Conservation (phyloP, 2,888 invertebrate genomes). For the Acanthosepion lycidas region DNA sequence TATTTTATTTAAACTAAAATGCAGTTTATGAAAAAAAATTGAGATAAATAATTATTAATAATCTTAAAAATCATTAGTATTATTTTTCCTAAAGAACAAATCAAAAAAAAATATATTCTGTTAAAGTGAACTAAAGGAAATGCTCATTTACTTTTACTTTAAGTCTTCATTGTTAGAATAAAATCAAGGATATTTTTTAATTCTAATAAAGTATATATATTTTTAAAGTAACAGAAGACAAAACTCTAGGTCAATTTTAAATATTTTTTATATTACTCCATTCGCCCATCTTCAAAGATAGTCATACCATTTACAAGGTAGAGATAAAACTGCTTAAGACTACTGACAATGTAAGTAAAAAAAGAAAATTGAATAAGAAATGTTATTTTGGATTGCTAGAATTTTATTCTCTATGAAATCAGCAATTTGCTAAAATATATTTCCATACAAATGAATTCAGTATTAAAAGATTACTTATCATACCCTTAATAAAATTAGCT, state of each 20-base stretch:
- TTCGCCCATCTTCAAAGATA: neutral
- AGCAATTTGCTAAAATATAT: neutral
- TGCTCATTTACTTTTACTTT: neutral
- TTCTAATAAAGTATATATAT: neutral
- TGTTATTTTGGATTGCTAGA: too few species aligned
- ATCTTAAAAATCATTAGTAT: neutral
- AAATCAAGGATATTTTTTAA: neutral
- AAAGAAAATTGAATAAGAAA: too few species aligned
- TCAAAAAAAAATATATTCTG: neutral
- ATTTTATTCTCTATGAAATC: neutral
- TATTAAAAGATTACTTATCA: neutral
- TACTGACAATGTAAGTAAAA: too few species aligned
- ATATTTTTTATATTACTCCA: too few species aligned
- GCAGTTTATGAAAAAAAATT: neutral
- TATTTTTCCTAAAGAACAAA: neutral
- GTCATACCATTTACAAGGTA: neutral
- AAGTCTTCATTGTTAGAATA: neutral
- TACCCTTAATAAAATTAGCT: neutral
- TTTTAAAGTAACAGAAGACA: neutral
- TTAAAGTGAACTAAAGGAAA: neutral
- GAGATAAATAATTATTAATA: neutral
- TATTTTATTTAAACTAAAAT: neutral
- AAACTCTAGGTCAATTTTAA: neutral
- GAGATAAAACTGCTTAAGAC: too few species aligned
- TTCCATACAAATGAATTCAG: neutral